phyloP scores from a whole-genome alignment of 1,140 invertebrate species.

The Metopolophium dirhodum region DNA sequence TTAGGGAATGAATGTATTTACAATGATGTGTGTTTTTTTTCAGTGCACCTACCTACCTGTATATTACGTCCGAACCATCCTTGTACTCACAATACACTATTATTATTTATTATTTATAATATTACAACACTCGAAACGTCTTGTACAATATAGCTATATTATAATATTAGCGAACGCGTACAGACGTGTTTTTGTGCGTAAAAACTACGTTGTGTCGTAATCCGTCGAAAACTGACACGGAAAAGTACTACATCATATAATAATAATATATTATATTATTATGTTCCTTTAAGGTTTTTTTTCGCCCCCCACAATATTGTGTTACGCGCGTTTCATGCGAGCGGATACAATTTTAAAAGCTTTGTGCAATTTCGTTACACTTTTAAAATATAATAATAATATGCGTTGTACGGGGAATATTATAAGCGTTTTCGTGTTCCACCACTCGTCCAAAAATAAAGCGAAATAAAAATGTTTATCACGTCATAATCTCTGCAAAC shows the following conservation, averaged over 20 bases:
- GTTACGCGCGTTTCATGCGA: background rate
- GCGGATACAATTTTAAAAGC: conserved; percentile 2
- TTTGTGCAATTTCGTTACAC: background rate
- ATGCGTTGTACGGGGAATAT: background rate
- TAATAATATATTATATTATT: background rate
- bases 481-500: too few species aligned
- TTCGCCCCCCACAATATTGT: too few species aligned
- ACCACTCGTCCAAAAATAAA: background rate
- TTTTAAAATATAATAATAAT: background rate
- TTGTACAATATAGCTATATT: too few species aligned
- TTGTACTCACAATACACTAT: too few species aligned
- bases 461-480: background rate
- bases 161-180: too few species aligned
- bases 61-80: too few species aligned
- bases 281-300: background rate
- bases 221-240: background rate
- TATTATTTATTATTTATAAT: too few species aligned
- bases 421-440: background rate
- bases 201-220: background rate
- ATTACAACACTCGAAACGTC: too few species aligned
- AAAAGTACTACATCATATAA: background rate
- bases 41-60: too few species aligned
- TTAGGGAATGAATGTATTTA: too few species aligned
- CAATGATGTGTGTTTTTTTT: too few species aligned
- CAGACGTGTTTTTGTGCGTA: background rate